Conservation (phyloP, 2,888 invertebrate species). For the Parnassius smintheus region DNA sequence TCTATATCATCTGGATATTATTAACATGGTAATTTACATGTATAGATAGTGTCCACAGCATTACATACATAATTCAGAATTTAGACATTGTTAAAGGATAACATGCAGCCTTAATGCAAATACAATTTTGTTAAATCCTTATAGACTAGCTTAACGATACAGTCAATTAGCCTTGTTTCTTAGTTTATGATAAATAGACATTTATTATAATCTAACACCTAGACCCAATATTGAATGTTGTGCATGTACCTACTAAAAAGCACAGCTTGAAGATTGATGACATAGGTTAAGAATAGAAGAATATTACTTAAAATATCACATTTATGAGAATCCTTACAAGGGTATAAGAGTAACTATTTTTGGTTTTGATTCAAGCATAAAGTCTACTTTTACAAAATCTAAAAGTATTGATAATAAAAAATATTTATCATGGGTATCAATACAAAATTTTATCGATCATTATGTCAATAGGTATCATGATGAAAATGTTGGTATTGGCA, state of each 20-base stretch:
- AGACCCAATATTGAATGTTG: constrained; percentile 13
- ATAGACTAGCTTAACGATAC: constrained; percentile 16
- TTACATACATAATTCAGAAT: too few species aligned
- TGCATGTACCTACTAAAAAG: constrained; percentile 7
- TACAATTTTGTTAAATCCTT: neutral
- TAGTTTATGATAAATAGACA: constrained; percentile 18
- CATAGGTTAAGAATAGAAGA: constrained; percentile 36
- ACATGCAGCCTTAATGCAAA: neutral
- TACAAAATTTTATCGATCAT: too few species aligned
- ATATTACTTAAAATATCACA: constrained; percentile 73
- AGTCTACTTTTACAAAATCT: too few species aligned
- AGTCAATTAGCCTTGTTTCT: constrained; percentile 15
- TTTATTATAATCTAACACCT: constrained; percentile 14
- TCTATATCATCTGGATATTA: too few species aligned
- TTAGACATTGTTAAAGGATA: neutral
- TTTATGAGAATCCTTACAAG: constrained; percentile 51
- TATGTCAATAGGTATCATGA: too few species aligned
- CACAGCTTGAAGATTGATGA: constrained; percentile 11
- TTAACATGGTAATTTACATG: too few species aligned
- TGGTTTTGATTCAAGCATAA: neutral
- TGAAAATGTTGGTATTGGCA: too few species aligned
- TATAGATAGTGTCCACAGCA: too few species aligned
- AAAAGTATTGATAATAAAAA: too few species aligned
- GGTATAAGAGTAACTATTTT: constrained; percentile 17
- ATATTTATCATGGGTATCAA: too few species aligned